A percentile compares a stretch with the other conserved stretches of the same genome.
These are phyloP conservation scores for Manduca sexta DNA, from an alignment of 1,140 invertebrate genomes.

Conservation along the genomic window DNA sequence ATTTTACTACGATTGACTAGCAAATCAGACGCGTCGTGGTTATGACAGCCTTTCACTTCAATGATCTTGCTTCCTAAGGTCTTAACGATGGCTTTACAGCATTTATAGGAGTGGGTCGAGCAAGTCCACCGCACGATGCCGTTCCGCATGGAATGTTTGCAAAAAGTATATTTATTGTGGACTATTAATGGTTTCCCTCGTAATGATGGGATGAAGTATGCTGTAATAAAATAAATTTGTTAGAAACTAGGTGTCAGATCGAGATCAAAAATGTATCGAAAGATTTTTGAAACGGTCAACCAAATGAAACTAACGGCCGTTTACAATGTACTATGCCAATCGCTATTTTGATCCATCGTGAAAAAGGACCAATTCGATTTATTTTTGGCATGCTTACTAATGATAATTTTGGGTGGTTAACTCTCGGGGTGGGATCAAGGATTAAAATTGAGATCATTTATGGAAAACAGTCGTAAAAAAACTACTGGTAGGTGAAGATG, in stretches of 20 bases:
- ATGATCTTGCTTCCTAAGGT: constrained; percentile 41
- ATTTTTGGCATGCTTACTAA: too few species aligned
- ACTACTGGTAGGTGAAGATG: too few species aligned
- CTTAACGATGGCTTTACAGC: constrained; percentile 57
- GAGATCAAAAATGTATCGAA: too few species aligned
- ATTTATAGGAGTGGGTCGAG: constrained; percentile 58
- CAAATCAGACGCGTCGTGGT: constrained; percentile 49
- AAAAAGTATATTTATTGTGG: constrained; percentile 51
- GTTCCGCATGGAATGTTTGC: constrained; percentile 43
- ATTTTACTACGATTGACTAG: constrained; percentile 35
- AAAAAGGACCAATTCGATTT: too few species aligned
- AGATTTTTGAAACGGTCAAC: too few species aligned
- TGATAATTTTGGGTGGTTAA: too few species aligned
- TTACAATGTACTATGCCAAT: too few species aligned
- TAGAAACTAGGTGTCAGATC: not conserved
- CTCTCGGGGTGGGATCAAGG: too few species aligned
- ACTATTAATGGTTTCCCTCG: constrained; percentile 56
- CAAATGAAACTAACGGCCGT: too few species aligned
- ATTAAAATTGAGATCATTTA: too few species aligned
- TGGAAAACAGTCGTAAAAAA: too few species aligned
- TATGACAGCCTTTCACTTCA: constrained; percentile 47
- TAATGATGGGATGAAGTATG: constrained; percentile 44
- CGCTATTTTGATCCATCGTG: too few species aligned
- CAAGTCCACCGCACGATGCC: constrained; percentile 52
- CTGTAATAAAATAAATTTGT: constrained; percentile 4